These are phyloP conservation scores for Hypotaenidia okinawae DNA, from an alignment of 2,797 vertebrate genomes.

Conservation along the genomic window DNA sequence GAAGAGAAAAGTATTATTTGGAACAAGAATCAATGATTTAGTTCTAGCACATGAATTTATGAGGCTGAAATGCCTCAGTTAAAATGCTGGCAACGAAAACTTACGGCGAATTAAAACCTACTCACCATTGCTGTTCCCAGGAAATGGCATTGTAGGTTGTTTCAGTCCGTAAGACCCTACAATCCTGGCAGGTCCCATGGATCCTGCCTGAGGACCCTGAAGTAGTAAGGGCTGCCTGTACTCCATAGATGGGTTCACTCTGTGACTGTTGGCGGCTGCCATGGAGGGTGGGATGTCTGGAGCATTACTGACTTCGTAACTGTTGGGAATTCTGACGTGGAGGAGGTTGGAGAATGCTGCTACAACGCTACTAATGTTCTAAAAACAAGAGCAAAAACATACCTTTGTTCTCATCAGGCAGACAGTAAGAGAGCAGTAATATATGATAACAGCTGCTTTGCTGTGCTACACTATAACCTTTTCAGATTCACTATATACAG, in stretches of 20 bases:
- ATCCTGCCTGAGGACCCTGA: constrained; percentile 81
- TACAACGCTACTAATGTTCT: constrained; percentile 95
- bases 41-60: not conserved
- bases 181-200: constrained; percentile 77
- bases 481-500: not conserved
- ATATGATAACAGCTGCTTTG: not conserved
- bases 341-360: constrained; percentile 96
- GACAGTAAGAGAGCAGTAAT: not conserved
- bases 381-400: not conserved
- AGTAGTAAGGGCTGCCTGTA: constrained; percentile 84
- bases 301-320: constrained; percentile 95
- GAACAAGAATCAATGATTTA: not conserved
- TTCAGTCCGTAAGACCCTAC: constrained; percentile 81
- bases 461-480: not conserved
- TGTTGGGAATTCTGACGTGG: constrained; percentile 94
- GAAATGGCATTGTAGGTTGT: constrained; percentile 82
- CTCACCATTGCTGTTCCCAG: constrained; percentile 86
- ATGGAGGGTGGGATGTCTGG: constrained; percentile 81
- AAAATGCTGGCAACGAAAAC: not conserved
- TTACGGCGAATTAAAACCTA: not conserved
- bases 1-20: not conserved
- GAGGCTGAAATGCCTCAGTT: not conserved
- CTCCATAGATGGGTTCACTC: constrained; percentile 79
- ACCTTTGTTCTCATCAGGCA: not conserved
- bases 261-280: constrained; percentile 72